phyloP scores from a whole-genome alignment of 2,113 vertebrate species.

The Eulacestoma nigropectus region DNA sequence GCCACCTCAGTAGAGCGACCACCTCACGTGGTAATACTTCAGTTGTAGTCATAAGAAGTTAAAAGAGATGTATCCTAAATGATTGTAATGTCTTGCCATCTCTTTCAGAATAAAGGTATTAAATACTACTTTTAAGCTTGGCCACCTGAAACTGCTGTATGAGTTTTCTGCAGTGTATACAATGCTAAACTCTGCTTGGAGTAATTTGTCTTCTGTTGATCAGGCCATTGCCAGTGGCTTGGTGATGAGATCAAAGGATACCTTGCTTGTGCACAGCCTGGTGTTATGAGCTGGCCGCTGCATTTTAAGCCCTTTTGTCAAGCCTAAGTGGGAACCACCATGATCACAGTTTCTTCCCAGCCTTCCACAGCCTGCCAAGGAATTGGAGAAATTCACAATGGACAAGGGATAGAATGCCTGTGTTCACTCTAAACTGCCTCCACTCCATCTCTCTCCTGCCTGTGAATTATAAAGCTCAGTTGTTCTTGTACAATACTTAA shows the following conservation, averaged over 20 bases:
- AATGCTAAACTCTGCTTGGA: background rate
- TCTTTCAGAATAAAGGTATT: background rate
- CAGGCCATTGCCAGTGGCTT: background rate
- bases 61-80: background rate
- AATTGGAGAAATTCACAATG: background rate
- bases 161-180: background rate
- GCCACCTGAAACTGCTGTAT: background rate
- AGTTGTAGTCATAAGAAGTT: background rate
- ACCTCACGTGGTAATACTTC: background rate
- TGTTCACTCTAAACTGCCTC: background rate
- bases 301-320: background rate
- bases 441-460: background rate
- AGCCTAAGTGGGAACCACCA: background rate
- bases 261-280: background rate
- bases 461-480: background rate
- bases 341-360: background rate
- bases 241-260: background rate
- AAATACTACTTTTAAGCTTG: background rate
- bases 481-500: background rate
- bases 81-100: background rate
- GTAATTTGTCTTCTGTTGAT: background rate
- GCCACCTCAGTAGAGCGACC: rapidly evolving
- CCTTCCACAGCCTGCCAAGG: background rate
- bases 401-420: background rate
- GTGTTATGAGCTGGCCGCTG: background rate